Evolutionary conservation across 2,888 invertebrate genomes (phyloP).

Genomic region (Griposia aprilina): DNA sequence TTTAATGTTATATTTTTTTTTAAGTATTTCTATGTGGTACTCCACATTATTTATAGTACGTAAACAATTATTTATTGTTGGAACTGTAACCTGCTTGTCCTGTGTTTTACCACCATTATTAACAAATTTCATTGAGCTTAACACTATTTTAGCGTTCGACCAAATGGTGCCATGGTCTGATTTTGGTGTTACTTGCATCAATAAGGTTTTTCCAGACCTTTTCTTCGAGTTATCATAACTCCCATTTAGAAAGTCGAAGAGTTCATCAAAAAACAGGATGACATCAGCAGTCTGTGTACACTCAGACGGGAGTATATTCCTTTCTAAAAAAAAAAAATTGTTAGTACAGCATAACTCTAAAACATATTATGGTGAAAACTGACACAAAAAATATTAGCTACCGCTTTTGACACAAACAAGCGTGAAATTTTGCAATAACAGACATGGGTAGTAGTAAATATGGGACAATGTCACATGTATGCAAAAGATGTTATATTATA

Average conservation of each 20-base stretch:
- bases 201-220: background rate
- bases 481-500: too few relatives aligned
- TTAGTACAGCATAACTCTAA: too few relatives aligned
- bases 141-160: background rate
- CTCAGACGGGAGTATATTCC: conserved; percentile 1
- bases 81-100: conserved; percentile 14
- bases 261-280: conserved; percentile 1
- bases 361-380: too few relatives aligned
- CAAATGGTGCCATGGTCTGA: conserved; percentile 10
- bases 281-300: conserved; percentile 13
- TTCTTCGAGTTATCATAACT: conserved; percentile 11
- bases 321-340: conserved; percentile 14
- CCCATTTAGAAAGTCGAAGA: background rate
- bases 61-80: conserved; percentile 13
- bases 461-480: too few relatives aligned
- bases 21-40: conserved; percentile 6
- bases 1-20: too few relatives aligned
- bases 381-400: too few relatives aligned
- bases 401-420: too few relatives aligned
- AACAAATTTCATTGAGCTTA: conserved; percentile 8
- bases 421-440: too few relatives aligned
- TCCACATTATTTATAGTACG: conserved; percentile 11
- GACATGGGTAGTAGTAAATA: too few relatives aligned
- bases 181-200: background rate
- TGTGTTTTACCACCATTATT: conserved; percentile 3